Base-by-base conservation (phyloP, 2,113 vertebrate species). In the Egretta garzetta region DNA sequence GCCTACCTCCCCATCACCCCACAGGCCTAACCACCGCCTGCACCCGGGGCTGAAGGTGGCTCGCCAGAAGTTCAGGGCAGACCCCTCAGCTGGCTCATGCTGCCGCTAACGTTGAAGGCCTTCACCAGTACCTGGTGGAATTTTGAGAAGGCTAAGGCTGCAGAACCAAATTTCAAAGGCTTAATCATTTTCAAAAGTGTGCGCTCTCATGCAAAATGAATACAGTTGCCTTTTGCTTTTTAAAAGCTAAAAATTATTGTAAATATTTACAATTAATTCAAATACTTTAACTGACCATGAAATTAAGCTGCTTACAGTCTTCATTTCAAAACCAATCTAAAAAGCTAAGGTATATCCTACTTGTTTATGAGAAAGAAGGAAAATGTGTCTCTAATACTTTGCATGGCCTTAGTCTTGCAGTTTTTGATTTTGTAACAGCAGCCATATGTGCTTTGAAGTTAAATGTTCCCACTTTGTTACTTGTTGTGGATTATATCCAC, bases 371-470 rank as follows among this genome's bases (percentile, higher is more conserved):
- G 72, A 74, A 35, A 81, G 56, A 50, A 73, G 72, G 93, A 95
- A 95, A 89, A 93, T 91, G 91, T 94, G 93, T 77, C 96, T 95
- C 95, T 67, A 93, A 97, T 98, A 97, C 96, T 97, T 97, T 89
- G 96, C 91, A 96, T 80, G 92, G 96, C 97, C 93, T 59, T 96
- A 98, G 97, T 95, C 96, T 97, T 96, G 95, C 96, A 96, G 98
- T 97, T 98, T 96, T 97, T 98, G 96, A 98, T 98, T 98, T 98
- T 95, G 95, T 98, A 98, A 98, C 95, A 98, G 95, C 97, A 97
- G 98, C 98, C 99, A 98, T 97, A 98, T 98, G 98, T 98, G 97
- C 98, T 98, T 98, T 99, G 98, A 99, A 98, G 98, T 97, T 96
- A 82, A 97, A 93, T 97, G 96, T 97, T 98, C 97, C 98, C 98